phyloP scores from a whole-genome alignment of 1,140 invertebrate species.

The Nebria ingens region DNA sequence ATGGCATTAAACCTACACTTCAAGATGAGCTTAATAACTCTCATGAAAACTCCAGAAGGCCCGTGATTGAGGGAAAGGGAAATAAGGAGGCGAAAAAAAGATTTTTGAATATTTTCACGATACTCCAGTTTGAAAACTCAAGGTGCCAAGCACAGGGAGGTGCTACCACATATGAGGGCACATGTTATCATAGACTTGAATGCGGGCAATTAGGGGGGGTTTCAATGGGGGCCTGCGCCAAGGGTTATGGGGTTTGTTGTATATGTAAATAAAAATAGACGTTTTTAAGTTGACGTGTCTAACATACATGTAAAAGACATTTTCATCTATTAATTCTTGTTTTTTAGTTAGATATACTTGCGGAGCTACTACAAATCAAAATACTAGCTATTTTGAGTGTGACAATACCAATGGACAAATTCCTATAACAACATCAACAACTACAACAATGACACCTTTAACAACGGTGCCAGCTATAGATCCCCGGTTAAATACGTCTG shows the following conservation, averaged over 20 bases:
- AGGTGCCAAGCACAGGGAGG: conserved; percentile 41
- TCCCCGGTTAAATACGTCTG: conserved; percentile 18
- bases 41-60: too few relatives aligned
- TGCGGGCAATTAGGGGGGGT: conserved; percentile 50
- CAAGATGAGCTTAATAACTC: too few relatives aligned
- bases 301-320: conserved; percentile 54
- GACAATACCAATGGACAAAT: neutral
- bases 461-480: conserved; percentile 20
- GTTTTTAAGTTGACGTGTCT: conserved; percentile 61
- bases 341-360: conserved; percentile 46
- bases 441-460: conserved; percentile 18
- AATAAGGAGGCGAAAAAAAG: conserved; percentile 27
- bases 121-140: conserved; percentile 59
- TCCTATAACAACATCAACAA: conserved; percentile 32
- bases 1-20: too few relatives aligned
- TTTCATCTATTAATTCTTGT: too few relatives aligned
- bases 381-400: conserved; percentile 29
- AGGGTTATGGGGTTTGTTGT: conserved; percentile 65
- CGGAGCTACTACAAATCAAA: conserved; percentile 40
- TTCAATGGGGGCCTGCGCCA: conserved; percentile 54
- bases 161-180: conserved; percentile 45
- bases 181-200: conserved; percentile 54
- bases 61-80: too few relatives aligned
- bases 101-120: conserved; percentile 58
- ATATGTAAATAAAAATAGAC: conserved; percentile 59